phyloP scores from a whole-genome alignment of 1,140 invertebrate species.

The Amphibalanus amphitrite region DNA sequence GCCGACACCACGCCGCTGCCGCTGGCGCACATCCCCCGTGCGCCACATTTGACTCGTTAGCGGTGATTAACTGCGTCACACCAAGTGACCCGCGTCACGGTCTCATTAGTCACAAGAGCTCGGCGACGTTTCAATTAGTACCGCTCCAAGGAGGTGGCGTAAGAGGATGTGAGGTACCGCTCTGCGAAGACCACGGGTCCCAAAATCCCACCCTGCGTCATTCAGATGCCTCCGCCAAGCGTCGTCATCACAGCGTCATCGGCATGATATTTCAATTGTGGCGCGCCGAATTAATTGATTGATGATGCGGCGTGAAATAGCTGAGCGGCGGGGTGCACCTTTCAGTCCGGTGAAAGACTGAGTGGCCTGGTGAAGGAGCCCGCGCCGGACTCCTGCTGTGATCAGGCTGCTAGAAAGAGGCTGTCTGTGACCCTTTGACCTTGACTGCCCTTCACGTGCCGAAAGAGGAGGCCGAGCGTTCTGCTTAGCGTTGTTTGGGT shows the following conservation, averaged over 20 bases:
- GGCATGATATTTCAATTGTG: not conserved
- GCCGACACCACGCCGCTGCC: no score
- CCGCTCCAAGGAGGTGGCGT: not conserved
- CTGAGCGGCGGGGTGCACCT: not conserved
- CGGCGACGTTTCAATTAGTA: not conserved
- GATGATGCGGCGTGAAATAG: not conserved
- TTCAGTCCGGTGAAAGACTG: not conserved
- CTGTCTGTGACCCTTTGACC: not conserved
- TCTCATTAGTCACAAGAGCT: not conserved
- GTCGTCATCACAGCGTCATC: not conserved
- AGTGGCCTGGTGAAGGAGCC: no score
- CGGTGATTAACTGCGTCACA: not conserved
- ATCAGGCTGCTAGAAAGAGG: not conserved
- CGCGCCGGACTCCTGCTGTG: no score
- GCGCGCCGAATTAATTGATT: not conserved
- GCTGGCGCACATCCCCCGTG: not conserved
- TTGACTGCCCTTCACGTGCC: not conserved
- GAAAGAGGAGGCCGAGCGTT: no score
- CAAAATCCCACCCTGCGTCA: not conserved
- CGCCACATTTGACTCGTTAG: not conserved
- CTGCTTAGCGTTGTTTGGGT: no score
- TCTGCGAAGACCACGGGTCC: not conserved
- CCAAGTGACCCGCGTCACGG: not conserved
- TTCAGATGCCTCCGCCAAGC: no score
- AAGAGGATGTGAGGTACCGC: no score